phyloP scores from a whole-genome alignment of 2,888 invertebrate species.

The Drosophila algonquin region DNA sequence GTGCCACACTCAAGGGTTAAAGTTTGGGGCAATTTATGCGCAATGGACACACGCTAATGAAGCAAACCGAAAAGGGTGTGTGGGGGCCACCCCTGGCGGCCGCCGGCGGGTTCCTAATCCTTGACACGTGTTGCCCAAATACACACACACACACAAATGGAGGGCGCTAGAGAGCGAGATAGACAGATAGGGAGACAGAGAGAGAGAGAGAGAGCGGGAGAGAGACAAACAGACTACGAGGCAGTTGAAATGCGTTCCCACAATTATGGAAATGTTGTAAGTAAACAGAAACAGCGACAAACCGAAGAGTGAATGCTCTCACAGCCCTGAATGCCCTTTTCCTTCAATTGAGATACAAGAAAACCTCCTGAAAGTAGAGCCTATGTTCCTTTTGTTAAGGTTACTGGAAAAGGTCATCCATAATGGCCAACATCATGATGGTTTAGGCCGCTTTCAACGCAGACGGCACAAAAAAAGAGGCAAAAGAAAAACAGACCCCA shows the following conservation, averaged over 20 bases:
- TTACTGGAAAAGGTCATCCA: constrained; percentile 14
- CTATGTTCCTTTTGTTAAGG: not conserved
- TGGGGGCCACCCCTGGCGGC: constrained; percentile 4
- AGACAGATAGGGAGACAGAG: not conserved
- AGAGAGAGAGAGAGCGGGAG: not conserved
- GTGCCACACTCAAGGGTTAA: constrained; percentile 20
- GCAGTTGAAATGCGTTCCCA: constrained; percentile 51
- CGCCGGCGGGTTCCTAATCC: constrained; percentile 52
- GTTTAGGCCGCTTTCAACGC: constrained; percentile 8
- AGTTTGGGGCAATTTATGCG: constrained; percentile 44
- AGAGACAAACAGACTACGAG: constrained; percentile 42
- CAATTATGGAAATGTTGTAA: constrained; percentile 55
- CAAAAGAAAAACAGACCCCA: not conserved
- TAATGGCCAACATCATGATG: constrained; percentile 9
- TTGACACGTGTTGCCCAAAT: constrained; percentile 58
- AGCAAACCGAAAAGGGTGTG: constrained; percentile 18
- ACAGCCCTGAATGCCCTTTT: too few species aligned
- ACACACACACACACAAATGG: constrained; percentile 7
- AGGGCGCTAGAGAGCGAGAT: not conserved
- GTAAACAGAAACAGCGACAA: not conserved
- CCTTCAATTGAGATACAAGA: not conserved
- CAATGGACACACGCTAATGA: constrained; percentile 45
- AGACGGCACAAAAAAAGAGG: not conserved
- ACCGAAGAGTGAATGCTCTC: constrained; percentile 21
- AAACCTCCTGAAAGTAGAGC: not conserved